Conservation (phyloP, 2,113 vertebrate genomes). For the Scomber scombrus region DNA sequence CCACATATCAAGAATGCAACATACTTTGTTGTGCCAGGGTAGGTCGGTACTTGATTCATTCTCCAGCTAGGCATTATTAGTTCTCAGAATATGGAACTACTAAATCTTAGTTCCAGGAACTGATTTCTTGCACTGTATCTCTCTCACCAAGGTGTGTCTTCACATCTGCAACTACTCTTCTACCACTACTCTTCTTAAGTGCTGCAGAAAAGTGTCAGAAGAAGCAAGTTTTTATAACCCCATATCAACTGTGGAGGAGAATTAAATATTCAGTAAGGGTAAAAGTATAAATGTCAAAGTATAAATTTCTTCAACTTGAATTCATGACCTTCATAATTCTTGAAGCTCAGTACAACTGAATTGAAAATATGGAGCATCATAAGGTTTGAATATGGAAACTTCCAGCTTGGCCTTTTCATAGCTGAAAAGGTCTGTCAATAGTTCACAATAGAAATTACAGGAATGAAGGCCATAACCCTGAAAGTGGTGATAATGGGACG, state of each 20-base stretch:
- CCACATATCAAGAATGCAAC: too few relatives aligned
- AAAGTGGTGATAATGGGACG: not conserved
- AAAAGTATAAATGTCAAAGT: not conserved
- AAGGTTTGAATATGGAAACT: not conserved
- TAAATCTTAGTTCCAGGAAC: conserved; percentile 18
- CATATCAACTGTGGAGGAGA: not conserved
- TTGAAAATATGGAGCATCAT: conserved; percentile 1
- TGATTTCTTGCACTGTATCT: not conserved
- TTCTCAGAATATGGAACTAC: conserved; percentile 1
- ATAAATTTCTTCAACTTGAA: too few relatives aligned
- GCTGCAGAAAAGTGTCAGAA: not conserved
- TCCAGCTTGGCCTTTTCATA: not conserved
- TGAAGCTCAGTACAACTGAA: not conserved
- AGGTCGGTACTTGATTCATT: too few relatives aligned
- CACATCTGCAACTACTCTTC: not conserved
- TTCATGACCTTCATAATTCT: not conserved
- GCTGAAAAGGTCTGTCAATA: not conserved
- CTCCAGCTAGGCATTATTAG: not conserved
- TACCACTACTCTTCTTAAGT: not conserved
- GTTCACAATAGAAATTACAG: not conserved
- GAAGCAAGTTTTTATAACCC: not conserved
- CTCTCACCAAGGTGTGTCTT: not conserved
- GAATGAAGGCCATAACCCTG: not conserved
- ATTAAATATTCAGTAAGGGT: not conserved
- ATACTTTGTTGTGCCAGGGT: too few relatives aligned